Evolutionary conservation across 2,888 invertebrate species (phyloP).

Genomic region (Julus scandinavius): DNA sequence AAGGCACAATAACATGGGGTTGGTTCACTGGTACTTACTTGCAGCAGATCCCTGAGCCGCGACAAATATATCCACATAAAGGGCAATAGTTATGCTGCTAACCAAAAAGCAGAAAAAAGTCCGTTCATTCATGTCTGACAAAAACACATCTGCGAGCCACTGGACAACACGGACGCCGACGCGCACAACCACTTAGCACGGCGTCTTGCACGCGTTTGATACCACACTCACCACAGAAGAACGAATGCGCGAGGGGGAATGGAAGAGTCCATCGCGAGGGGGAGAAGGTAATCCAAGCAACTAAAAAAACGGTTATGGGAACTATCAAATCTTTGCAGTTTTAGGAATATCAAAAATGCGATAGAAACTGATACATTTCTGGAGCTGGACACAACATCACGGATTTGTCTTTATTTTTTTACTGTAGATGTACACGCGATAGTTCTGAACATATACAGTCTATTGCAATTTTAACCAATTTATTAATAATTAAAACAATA

Average conservation of each 20-base stretch:
- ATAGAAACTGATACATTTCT: no score
- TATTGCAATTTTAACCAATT: no score
- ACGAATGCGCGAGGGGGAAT: neutral
- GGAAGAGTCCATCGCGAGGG: neutral
- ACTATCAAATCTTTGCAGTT: no score
- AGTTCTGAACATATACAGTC: no score
- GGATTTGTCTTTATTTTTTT: no score
- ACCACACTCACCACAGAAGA: neutral
- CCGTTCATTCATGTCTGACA: slow-evolving; percentile 51
- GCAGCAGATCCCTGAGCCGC: slow-evolving; percentile 14
- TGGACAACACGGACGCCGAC: neutral
- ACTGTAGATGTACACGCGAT: no score
- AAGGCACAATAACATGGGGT: neutral
- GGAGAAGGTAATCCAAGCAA: neutral
- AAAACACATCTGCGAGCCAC: slow-evolving; percentile 24
- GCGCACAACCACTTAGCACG: slow-evolving; percentile 8
- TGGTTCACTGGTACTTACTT: slow-evolving; percentile 1
- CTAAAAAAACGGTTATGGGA: no score
- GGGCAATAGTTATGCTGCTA: neutral
- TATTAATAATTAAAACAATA: no score
- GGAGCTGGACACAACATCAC: no score
- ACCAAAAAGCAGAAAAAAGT: slow-evolving; percentile 41
- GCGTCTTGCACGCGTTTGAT: slow-evolving; percentile 30
- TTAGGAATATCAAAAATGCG: no score
- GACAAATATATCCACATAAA: slow-evolving; percentile 37